Evolutionary conservation across 2,888 invertebrate genomes (phyloP).

Genomic region (Noctuana brunneofusca): DNA sequence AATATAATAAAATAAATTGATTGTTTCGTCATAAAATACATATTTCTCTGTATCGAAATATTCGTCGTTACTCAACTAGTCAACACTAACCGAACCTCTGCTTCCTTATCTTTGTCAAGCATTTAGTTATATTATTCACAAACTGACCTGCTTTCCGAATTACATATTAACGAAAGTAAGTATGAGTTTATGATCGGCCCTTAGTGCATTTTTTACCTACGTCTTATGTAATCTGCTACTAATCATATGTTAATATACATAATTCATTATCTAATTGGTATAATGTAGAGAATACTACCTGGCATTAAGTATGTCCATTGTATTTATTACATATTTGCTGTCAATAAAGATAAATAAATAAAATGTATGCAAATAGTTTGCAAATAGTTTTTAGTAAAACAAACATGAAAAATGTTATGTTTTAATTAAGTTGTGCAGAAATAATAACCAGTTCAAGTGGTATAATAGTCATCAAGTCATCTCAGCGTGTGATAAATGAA

Average conservation of each 20-base stretch:
- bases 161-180: slow-evolving; percentile 7
- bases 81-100: slow-evolving; percentile 2
- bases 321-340: no score
- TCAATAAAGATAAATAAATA: no score
- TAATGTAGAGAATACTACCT: background rate
- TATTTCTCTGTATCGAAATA: slow-evolving; percentile 21
- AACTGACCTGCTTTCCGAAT: slow-evolving; percentile 35
- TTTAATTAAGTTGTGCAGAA: no score
- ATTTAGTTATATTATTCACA: slow-evolving; percentile 33
- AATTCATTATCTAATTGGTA: background rate
- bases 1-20: slow-evolving; percentile 15
- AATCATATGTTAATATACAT: no score
- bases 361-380: no score
- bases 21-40: slow-evolving; percentile 20
- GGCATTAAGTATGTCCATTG: no score
- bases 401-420: no score
- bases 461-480: background rate
- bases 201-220: background rate
- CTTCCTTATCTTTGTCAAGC: slow-evolving; percentile 31
- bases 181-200: slow-evolving; percentile 21
- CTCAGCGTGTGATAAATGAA: slow-evolving; percentile 16
- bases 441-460: no score
- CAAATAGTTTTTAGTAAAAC: no score
- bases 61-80: slow-evolving; percentile 20
- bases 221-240: no score